These are phyloP conservation scores for Drosophila lutescens DNA, from an alignment of 2,888 invertebrate species.

Conservation along the genomic window DNA sequence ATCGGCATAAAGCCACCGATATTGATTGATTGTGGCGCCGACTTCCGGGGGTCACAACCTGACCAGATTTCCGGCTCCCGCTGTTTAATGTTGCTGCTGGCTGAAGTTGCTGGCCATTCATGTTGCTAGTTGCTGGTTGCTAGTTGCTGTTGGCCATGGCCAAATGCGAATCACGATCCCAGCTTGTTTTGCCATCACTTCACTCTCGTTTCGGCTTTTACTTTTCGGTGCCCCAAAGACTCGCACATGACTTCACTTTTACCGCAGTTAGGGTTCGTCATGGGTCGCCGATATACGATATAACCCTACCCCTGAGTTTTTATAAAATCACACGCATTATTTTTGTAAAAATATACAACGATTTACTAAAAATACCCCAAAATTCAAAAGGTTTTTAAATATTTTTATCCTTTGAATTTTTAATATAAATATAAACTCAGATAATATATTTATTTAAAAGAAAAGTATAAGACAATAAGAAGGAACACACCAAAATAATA, in stretches of 20 bases:
- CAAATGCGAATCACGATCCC: conserved; percentile 58
- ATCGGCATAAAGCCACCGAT: not conserved
- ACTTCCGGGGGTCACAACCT: conserved; percentile 55
- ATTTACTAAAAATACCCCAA: no score
- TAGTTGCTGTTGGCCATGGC: conserved; percentile 39
- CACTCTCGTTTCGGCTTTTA: conserved; percentile 70
- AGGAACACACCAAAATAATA: no score
- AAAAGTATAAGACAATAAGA: no score
- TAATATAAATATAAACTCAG: no score
- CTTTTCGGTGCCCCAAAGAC: conserved; percentile 57
- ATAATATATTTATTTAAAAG: no score
- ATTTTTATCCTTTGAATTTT: no score
- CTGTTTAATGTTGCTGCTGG: conserved; percentile 15
- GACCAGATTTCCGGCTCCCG: conserved; percentile 69
- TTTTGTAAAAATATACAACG: not conserved
- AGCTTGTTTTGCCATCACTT: conserved; percentile 48
- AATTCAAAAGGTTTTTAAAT: no score
- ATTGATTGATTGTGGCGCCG: conserved; percentile 30
- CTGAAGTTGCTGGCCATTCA: conserved; percentile 1
- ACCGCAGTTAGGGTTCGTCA: conserved; percentile 33
- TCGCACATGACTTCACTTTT: conserved; percentile 47
- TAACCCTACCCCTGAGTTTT: no score
- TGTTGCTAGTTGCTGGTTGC: conserved; percentile 1
- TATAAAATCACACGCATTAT: conserved; percentile 7
- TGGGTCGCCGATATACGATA: conserved; percentile 21